Percentiles rank a stretch among this genome's conserved stretches.
Evolutionary conservation across 1,140 invertebrate genomes (phyloP).

Genomic region (Gonatopus flavifemur): DNA sequence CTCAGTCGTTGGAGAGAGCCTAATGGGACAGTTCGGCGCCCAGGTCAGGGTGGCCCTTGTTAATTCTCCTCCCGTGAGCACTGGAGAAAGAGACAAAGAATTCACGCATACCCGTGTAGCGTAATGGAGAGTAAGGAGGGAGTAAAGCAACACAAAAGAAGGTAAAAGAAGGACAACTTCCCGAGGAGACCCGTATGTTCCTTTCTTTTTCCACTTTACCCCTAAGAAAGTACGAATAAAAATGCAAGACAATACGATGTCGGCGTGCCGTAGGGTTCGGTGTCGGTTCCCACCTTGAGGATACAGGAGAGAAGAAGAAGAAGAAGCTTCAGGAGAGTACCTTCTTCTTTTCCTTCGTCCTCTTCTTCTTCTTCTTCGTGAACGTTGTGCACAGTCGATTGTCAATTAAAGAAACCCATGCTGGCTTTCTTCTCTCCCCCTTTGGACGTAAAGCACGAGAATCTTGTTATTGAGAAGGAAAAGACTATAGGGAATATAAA

Average conservation of each 20-base stretch:
- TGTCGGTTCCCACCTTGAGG: slow-evolving; percentile 46
- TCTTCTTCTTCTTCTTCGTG: neutral
- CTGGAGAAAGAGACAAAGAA: slow-evolving; percentile 8
- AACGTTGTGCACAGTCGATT: slow-evolving; percentile 28
- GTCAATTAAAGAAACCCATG: slow-evolving; percentile 46
- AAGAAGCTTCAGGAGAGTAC: neutral
- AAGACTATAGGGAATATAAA: neutral
- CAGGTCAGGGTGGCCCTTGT: slow-evolving; percentile 29
- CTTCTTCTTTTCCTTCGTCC: neutral
- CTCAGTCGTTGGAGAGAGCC: no score
- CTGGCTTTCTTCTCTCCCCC: slow-evolving; percentile 8
- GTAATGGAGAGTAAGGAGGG: slow-evolving; percentile 5
- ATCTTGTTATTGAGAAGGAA: no score
- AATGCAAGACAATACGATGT: slow-evolving; percentile 51
- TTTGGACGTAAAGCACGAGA: slow-evolving; percentile 41
- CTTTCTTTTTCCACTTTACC: neutral
- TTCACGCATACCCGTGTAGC: slow-evolving; percentile 8
- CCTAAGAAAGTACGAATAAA: slow-evolving; percentile 29
- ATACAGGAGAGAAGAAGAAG: neutral
- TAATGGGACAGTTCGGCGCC: slow-evolving; percentile 37
- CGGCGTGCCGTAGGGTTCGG: slow-evolving; percentile 27
- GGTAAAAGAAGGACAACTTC: slow-evolving; percentile 7
- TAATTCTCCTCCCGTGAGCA: slow-evolving; percentile 23
- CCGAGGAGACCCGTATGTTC: neutral
- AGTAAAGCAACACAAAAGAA: slow-evolving; percentile 6